Conservation (phyloP, 2,113 vertebrate species). For the Heliornis fulica region DNA sequence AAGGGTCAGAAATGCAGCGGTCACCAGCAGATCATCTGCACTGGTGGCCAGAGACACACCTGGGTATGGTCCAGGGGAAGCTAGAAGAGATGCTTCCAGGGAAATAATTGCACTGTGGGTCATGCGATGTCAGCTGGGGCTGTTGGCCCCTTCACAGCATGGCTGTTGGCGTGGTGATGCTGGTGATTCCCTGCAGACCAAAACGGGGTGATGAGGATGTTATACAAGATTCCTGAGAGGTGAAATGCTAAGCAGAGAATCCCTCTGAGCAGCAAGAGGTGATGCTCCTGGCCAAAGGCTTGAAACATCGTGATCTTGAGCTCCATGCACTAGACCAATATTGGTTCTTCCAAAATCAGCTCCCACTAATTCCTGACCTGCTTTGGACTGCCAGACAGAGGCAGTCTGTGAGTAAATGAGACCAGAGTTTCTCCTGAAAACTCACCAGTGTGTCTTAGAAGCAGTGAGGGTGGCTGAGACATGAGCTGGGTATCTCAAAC, state of each 20-base stretch:
- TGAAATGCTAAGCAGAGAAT: background rate
- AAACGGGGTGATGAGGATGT: rapidly evolving
- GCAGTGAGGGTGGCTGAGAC: background rate
- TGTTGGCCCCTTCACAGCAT: background rate
- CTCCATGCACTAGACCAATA: background rate
- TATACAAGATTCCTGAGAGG: background rate
- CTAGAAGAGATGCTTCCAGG: background rate
- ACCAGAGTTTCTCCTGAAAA: background rate
- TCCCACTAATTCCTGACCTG: background rate
- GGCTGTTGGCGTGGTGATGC: rapidly evolving
- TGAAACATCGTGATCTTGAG: rapidly evolving
- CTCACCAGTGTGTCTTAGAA: background rate
- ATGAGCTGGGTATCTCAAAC: background rate
- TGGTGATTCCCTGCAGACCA: background rate
- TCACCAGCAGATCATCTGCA: background rate
- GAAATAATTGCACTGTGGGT: rapidly evolving
- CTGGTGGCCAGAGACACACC: background rate
- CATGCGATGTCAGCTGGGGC: background rate
- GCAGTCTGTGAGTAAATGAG: background rate
- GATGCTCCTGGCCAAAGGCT: background rate
- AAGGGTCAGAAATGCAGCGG: background rate
- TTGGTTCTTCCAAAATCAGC: background rate
- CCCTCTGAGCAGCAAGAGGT: background rate
- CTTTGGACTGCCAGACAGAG: background rate
- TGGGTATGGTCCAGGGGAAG: background rate